Base-by-base conservation (phyloP, 2,113 vertebrate species). In the Labeo catla region DNA sequence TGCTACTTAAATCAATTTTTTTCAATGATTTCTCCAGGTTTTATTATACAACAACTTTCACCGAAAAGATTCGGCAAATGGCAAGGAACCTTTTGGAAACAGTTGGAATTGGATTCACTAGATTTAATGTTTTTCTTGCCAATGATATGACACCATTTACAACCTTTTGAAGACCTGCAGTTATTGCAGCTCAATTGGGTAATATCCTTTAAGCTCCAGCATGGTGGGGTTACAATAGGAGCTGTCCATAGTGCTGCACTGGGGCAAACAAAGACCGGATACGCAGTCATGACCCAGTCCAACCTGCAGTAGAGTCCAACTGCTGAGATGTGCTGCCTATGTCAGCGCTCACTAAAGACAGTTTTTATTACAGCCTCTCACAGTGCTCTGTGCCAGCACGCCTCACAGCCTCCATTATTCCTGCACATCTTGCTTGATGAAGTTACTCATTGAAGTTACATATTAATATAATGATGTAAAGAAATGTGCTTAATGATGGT, bases 171-270 rank as follows among this genome's bases (percentile, higher is more conserved):
- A 43, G 19, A 68, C 8, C 39, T 21, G 39, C 68, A 45, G 8
- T 72, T 72, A 72, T 76, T 76, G n/a, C 21, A 76, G 21, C 10
- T 76, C 12, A 54, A 10, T 3, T 28, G 34, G 16, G 36, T 45
- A 28, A 39, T 52, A 50, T 85, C 15, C 73, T 63, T 21, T 45
- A 34, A 78, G 23, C 39, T 54, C 72, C 65, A 74, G 86, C 90
- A 89, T 6, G 43, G 80, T 54, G 49, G 79, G 70, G 87, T 76
- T 86, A 89, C 86, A 84, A 72, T 76, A 65, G 93, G 91, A 94
- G 92, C 93, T 95, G 94, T 94, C 93, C 93, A 76, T 90, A 92
- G 93, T 94, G 89, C 93, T 94, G 92, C 91, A 92, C 86, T 81
- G 76, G 84, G 65, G 86, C 90, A 89, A 92, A 93, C 65, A 90